These are phyloP conservation scores for Nephrocerus scutellatus DNA, from an alignment of 2,888 invertebrate species.

Conservation along the genomic window DNA sequence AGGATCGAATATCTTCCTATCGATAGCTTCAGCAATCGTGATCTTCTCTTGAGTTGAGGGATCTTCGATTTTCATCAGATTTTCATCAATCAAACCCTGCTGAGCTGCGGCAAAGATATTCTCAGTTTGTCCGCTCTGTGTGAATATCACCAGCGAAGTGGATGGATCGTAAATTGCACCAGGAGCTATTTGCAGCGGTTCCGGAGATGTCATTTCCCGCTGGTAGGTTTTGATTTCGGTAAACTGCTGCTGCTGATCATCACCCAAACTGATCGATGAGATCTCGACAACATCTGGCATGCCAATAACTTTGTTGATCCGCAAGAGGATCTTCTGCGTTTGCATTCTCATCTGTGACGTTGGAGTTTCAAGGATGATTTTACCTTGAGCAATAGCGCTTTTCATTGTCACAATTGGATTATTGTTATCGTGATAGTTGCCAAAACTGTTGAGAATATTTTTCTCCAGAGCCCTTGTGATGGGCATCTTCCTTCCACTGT, in stretches of 20 bases:
- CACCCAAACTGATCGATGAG: conserved; percentile 51
- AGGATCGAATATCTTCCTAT: conserved; percentile 66
- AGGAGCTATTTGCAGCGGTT: conserved; percentile 65
- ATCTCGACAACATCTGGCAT: conserved; percentile 68
- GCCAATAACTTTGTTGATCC: conserved; percentile 65
- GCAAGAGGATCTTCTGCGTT: conserved; percentile 58
- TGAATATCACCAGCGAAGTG: conserved; percentile 65
- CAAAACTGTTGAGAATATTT: conserved; percentile 68
- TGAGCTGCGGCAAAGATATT: conserved; percentile 70
- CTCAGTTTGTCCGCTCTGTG: conserved; percentile 62
- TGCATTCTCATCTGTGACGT: no score
- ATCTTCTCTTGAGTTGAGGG: conserved; percentile 62
- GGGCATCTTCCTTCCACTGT: conserved; percentile 60
- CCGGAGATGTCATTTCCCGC: conserved; percentile 48
- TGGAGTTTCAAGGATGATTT: conserved; percentile 56
- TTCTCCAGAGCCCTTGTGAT: conserved; percentile 69
- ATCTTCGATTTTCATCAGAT: conserved; percentile 63
- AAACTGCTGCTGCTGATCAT: conserved; percentile 49
- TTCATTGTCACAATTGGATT: conserved; percentile 53
- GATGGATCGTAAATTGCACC: conserved; percentile 74
- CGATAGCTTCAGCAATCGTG: conserved; percentile 67
- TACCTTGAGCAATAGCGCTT: conserved; percentile 56
- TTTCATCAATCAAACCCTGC: conserved; percentile 63
- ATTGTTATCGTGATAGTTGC: conserved; percentile 60
- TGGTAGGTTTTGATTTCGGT: conserved; percentile 49